Evolutionary conservation across 2,888 invertebrate species (phyloP), one percentile per base, ranked within the genome.

Genomic region (Eurytoma adleriae): DNA sequence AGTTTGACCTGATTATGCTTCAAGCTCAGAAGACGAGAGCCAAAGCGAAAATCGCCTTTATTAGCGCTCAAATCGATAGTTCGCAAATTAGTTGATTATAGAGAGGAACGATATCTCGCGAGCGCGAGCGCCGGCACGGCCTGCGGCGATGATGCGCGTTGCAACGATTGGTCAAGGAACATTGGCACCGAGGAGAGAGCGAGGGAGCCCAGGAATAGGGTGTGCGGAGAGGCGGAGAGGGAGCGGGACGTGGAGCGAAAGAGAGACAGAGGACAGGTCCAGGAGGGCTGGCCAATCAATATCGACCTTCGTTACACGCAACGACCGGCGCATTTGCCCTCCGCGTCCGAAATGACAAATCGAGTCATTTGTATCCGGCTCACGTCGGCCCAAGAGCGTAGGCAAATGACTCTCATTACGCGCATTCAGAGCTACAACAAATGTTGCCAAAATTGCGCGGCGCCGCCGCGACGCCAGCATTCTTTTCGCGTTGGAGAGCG

Each of bases 341-440:
- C 50, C 14, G 14, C 66, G 59, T 71, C 67, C 52, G 67, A 64
- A 69, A 79, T 79, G 74, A 79, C 69, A 74, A 79, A 74, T 79
- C 79, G 69, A 13, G 64, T 70, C 64, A 69, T 79, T 74, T 74
- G 79, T 69, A 79, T 57, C 57, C 56, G 64, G 70, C 57, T 27
- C 73, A 74, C 74, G 79, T 79, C 69, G 62, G 16, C 52, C 27
- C n/a, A 71, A 62, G 20, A n/a, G 56, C 40, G 16, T 27, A 70
- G 64, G 64, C 70, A 70, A 79, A 74, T 69, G 70, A 74, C 73
- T 74, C 74, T 73, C 73, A 79, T 79, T 79, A 79, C 74, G 62
- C 64, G 64, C 48, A 66, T 66, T 66, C 69, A 73, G 68, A 68
- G 68, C 59, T 30, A 30, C 78, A 54, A 73, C 73, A 52, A 73